phyloP scores from a whole-genome alignment of 2,797 vertebrate species.

The Brotula barbata region DNA sequence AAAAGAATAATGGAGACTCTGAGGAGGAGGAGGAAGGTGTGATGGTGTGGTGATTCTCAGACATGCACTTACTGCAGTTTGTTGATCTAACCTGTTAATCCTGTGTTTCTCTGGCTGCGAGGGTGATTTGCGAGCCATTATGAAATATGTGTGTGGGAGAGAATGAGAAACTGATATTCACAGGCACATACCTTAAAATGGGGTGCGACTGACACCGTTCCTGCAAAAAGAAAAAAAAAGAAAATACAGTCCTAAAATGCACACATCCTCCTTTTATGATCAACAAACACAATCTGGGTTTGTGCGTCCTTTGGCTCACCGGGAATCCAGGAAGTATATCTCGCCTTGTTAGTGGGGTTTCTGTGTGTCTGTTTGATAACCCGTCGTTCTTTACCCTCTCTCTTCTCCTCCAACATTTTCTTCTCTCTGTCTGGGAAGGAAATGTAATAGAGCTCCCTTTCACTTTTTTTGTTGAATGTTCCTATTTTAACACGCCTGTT shows the following conservation, averaged over 20 bases:
- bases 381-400: conserved; percentile 30
- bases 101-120: conserved; percentile 17
- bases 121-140: conserved; percentile 55
- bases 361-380: conserved; percentile 45
- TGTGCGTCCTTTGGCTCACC: conserved; percentile 23
- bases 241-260: conserved; percentile 6
- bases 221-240: conserved; percentile 2
- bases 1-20: conserved; percentile 27
- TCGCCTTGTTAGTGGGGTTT: conserved; percentile 24
- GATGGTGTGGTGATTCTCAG: conserved; percentile 43
- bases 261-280: not conserved
- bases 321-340: conserved; percentile 10
- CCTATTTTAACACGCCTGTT: conserved; percentile 47
- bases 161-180: conserved; percentile 14
- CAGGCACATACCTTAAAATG: conserved; percentile 6
- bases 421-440: conserved; percentile 1
- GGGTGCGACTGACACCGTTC: not conserved
- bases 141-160: conserved; percentile 19
- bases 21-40: conserved; percentile 22
- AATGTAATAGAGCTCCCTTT: not conserved
- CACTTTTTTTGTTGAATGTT: conserved; percentile 30
- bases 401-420: conserved; percentile 13
- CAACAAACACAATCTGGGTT: no score
- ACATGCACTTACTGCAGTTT: conserved; percentile 27
- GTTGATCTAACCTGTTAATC: conserved; percentile 54